Base-by-base conservation (phyloP, 1,140 invertebrate genomes). In the Sesamia nonagrioides region DNA sequence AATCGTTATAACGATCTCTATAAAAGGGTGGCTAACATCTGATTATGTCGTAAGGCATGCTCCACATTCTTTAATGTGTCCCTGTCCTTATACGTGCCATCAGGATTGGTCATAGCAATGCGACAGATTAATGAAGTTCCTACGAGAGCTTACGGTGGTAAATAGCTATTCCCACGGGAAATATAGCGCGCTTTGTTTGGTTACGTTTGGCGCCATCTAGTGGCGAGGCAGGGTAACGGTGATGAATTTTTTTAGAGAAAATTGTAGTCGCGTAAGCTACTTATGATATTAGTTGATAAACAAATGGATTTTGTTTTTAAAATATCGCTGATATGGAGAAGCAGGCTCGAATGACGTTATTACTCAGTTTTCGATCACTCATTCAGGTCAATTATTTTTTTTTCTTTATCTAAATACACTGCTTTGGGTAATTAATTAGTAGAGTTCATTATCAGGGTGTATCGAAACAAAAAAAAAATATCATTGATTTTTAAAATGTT, bases 81-180 rank as follows among this genome's bases (percentile, higher is more conserved):
- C 18, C 18, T 69, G 35, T 35, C 76, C 76, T 69, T 78, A 78
- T 71, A 78, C 40, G 76, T n/a, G 21, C 17, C 21, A 6, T 78
- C 76, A 42, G 56, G 76, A 78, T 78, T 78, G 76, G 66, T 77
- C 61, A 56, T 17, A 54, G 76, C 66, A 60, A 78, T 71, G 76
- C 54, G 54, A 42, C 40, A 54, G 66, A 71, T 71, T 71, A 71
- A 78, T 78, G 76, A 69, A 71, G 66, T 71, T 78, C 76, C 52
- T 77, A 66, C 42, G 48, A 71, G 50, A 17, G 11, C 61, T 79
- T 27, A 73, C 48, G 45, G 77, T 54, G 58, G 69, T 61, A 68
- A 71, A 72, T 78, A 45, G 48, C 54, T 72, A 71, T 79, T 79
- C 77, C 69, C 77, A 79, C 77, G 77, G 77, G 77, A 79, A 76